Percentiles rank a stretch among this genome's conserved stretches.
phyloP scores from a whole-genome alignment of 1,140 invertebrate species.

The Orius insidiosus region DNA sequence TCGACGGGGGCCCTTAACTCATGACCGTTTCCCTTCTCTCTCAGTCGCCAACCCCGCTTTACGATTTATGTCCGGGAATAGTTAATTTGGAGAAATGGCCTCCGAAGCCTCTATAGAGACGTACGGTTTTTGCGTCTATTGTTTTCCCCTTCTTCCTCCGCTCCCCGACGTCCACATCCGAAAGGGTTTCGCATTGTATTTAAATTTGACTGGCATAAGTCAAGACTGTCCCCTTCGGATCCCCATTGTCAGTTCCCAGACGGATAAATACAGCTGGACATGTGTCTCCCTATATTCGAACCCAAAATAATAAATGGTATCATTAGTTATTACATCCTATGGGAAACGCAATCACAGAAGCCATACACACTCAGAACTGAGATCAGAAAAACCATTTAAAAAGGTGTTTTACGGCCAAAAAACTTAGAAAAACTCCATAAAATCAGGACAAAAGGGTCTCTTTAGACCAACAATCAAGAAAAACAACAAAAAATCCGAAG shows the following conservation, averaged over 20 bases:
- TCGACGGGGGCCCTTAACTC: background rate
- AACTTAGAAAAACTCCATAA: too few species aligned
- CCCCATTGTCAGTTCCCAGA: constrained; percentile 11
- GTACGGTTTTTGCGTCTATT: constrained; percentile 10
- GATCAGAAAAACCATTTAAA: too few species aligned
- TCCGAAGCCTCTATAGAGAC: constrained; percentile 6
- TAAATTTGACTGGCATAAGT: constrained; percentile 11
- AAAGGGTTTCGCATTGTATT: constrained; percentile 7
- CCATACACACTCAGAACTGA: too few species aligned
- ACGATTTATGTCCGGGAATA: constrained; percentile 10
- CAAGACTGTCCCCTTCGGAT: constrained; percentile 6
- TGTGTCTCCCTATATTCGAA: background rate
- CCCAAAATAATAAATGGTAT: too few species aligned
- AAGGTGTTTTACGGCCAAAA: too few species aligned
- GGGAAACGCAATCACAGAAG: too few species aligned
- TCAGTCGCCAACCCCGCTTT: background rate
- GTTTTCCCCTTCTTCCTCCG: constrained; percentile 3
- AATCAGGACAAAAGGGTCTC: too few species aligned
- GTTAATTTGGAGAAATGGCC: constrained; percentile 11
- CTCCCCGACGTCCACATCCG: too few species aligned
- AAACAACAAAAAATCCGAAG: too few species aligned
- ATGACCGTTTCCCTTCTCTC: background rate
- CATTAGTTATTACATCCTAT: too few species aligned
- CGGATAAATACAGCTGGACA: constrained; percentile 9
- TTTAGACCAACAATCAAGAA: too few species aligned